Evolutionary conservation across 1,140 invertebrate species (phyloP).

Genomic region (Drosophila kurseongensis): DNA sequence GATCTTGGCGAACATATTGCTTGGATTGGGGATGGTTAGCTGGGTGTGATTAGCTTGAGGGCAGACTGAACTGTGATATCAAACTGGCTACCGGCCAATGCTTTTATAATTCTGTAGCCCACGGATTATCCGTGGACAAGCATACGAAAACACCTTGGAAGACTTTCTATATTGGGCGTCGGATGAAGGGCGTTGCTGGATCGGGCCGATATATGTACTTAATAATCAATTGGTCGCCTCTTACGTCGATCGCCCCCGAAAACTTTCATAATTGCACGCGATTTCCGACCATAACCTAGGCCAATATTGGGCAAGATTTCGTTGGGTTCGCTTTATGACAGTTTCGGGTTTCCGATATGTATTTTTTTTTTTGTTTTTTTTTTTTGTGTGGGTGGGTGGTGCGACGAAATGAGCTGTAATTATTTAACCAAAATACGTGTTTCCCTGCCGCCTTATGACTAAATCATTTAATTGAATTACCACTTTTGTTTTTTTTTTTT

Average conservation of each 20-base stretch:
- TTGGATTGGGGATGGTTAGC: conserved; percentile 16
- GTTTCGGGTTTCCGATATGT: conserved; percentile 4
- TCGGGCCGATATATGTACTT: conserved; percentile 30
- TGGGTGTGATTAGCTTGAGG: conserved; percentile 53
- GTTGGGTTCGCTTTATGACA: conserved; percentile 26
- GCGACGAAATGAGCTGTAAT: background rate
- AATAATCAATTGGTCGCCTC: conserved; percentile 67
- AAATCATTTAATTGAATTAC: conserved; percentile 50
- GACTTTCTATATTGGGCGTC: conserved; percentile 62
- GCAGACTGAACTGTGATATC: conserved; percentile 62
- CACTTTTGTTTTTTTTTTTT: conserved; percentile 42
- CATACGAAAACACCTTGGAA: conserved; percentile 56
- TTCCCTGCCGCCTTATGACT: background rate
- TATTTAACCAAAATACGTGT: conserved; percentile 26
- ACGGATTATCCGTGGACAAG: conserved; percentile 27
- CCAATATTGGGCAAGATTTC: conserved; percentile 54
- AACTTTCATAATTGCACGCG: conserved; percentile 74
- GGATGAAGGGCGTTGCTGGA: conserved; percentile 52
- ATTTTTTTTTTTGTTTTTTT: background rate
- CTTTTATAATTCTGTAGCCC: conserved; percentile 71
- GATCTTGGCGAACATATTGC: conserved; percentile 74
- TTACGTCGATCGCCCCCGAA: conserved; percentile 55
- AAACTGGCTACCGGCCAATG: conserved; percentile 23
- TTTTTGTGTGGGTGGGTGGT: conserved; percentile 3
- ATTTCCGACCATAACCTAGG: conserved; percentile 55